phyloP scores from a whole-genome alignment of 2,797 vertebrate species.

The Clarias laeviceps region DNA sequence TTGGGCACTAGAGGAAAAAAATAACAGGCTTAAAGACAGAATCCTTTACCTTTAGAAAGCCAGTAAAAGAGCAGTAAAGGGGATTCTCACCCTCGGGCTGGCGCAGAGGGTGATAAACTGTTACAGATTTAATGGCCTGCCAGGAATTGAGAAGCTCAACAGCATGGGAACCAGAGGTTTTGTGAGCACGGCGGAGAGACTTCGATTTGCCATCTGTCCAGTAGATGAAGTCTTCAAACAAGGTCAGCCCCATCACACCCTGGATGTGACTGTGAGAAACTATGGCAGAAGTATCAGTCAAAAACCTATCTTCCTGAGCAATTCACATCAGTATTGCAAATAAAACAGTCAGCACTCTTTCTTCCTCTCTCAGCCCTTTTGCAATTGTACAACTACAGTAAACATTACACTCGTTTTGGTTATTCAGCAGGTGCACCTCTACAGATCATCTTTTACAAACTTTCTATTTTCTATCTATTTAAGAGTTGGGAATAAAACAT shows the following conservation, averaged over 20 bases:
- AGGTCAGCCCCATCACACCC: slow-evolving; percentile 92
- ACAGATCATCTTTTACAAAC: background rate
- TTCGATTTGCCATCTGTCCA: slow-evolving; percentile 99
- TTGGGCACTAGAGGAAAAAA: slow-evolving; percentile 80
- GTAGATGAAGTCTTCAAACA: slow-evolving; percentile 98
- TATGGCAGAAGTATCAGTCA: slow-evolving; percentile 76
- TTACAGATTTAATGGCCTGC: slow-evolving; percentile 97
- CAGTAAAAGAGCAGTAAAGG: slow-evolving; percentile 34
- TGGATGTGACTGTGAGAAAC: slow-evolving; percentile 94
- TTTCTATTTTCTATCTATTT: background rate
- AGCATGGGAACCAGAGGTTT: slow-evolving; percentile 88
- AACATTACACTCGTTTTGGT: background rate
- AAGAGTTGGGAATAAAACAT: background rate
- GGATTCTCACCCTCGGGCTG: slow-evolving; percentile 90
- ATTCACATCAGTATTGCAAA: background rate
- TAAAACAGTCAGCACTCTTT: background rate
- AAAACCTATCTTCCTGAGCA: slow-evolving; percentile 51
- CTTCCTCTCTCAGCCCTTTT: background rate
- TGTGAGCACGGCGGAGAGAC: slow-evolving; percentile 93
- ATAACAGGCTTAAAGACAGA: slow-evolving; percentile 22
- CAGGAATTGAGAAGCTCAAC: slow-evolving; percentile 93
- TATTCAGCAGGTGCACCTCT: background rate
- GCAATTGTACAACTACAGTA: slow-evolving; percentile 2
- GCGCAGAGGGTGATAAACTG: slow-evolving; percentile 95
- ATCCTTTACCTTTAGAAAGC: slow-evolving; percentile 14